Conservation (phyloP, 64 coral and sea anemone genomes). For the Catalaphyllia jardinei region DNA sequence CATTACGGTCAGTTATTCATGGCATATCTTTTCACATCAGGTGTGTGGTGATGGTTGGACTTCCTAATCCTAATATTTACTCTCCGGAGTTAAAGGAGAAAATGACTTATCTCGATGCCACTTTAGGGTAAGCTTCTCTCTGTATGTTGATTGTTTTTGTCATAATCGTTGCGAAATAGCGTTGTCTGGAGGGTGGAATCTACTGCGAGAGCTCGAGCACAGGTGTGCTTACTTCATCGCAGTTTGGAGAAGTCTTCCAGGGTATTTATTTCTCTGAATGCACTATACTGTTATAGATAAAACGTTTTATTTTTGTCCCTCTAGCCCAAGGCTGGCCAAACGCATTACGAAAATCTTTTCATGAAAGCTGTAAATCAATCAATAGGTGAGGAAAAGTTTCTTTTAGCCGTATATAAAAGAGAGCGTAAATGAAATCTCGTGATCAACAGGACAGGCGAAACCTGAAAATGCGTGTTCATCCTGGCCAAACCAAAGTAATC, state of each 20-base stretch:
- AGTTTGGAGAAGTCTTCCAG: no score
- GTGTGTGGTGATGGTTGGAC: conserved; percentile 95
- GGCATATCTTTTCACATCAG: conserved; percentile 26
- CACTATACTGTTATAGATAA: not conserved
- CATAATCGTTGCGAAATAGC: no score
- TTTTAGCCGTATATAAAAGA: no score
- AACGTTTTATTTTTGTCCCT: not conserved
- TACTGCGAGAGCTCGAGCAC: no score
- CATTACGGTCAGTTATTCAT: not conserved
- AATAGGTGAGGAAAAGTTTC: conserved; percentile 66
- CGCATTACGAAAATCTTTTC: conserved; percentile 94
- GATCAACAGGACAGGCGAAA: not conserved
- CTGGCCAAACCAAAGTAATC: no score
- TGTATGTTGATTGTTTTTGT: not conserved
- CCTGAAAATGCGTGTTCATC: not conserved
- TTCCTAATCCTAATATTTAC: conserved; percentile 92
- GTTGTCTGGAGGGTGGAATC: no score
- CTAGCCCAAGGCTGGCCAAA: conserved; percentile 88
- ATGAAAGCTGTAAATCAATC: conserved; percentile 99
- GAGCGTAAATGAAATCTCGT: no score
- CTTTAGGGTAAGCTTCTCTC: conserved; percentile 67
- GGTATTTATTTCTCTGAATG: no score
- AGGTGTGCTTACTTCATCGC: no score
- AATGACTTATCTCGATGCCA: conserved; percentile 88
- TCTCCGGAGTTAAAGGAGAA: conserved; percentile 94